Base-by-base conservation (phyloP, 2,797 vertebrate genomes). In the Triplophysa yarkandensis region DNA sequence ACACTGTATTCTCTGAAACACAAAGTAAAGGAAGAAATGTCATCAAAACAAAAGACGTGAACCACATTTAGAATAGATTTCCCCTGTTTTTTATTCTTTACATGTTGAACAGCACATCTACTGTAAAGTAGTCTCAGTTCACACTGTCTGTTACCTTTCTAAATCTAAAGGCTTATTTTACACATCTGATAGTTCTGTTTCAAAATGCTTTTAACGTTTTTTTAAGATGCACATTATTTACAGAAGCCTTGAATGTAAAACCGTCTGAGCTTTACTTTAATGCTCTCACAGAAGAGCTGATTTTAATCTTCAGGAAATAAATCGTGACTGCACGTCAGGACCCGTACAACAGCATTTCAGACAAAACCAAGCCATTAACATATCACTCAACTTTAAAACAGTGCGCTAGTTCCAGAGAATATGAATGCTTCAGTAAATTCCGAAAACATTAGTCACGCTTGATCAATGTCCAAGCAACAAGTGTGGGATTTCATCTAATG, bases 11-110 rank as follows among this genome's bases (percentile, higher is more conserved):
- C 36, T 6, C 52, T 60, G 55, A 60, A 70, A 70, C 39, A 60
- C 28, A 61, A 34, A 48, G n/a, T 2, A 48, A 36, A 61, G 23
- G 30, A 34, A 44, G 27, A 71, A 71, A 30, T 48, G 21, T 34
- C n/a, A 58, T 44, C 23, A 43, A 28, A 43, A 43, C 34, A 16
- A 25, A 11, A n/a, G n/a, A n/a, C n/a, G n/a, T 1, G 17, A 48
- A 17, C 3, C 1, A 30, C 21, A 30, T 57, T 14, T 14, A 13
- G 11, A 25, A 23, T 25, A 52, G 21, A n/a, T 52, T 52, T n/a
- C 44, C 2, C 19, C 6, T 3, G 30, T 30, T 39, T 13, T 39
- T 39, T 39, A 30, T 30, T 30, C 30, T 30, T 30, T 6, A 30
- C 6, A 30, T 30, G 30, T 39, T 2, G 13, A 3, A 39, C 1